Evolutionary conservation across 2,797 vertebrate genomes (phyloP).

Genomic region (Bufotes viridis): DNA sequence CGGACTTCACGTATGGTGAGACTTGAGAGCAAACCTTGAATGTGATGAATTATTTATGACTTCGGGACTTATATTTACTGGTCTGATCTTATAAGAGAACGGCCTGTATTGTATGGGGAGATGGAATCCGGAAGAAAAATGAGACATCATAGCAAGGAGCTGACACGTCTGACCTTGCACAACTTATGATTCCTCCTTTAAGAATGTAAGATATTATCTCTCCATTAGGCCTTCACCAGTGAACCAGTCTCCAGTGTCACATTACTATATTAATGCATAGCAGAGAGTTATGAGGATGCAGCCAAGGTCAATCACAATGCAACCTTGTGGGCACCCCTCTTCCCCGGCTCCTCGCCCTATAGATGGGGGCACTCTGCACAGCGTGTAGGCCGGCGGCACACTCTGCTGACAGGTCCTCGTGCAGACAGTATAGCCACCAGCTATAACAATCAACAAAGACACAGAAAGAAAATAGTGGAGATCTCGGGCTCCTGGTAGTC

Average conservation of each 20-base stretch:
- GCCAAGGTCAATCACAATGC: conserved; percentile 36
- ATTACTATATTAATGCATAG: conserved; percentile 34
- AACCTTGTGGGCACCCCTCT: conserved; percentile 20
- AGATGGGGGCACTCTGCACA: conserved; percentile 27
- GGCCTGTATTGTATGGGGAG: not conserved
- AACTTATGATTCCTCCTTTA: conserved; percentile 1
- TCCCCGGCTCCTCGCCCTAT: not conserved
- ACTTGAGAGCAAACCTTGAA: not conserved
- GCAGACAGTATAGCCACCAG: conserved; percentile 18
- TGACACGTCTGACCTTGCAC: conserved; percentile 14
- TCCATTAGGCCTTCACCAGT: conserved; percentile 16
- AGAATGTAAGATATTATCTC: conserved; percentile 22
- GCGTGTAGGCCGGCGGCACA: conserved; percentile 26
- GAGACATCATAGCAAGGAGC: not conserved
- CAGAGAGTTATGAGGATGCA: conserved; percentile 12
- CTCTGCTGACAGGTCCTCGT: conserved; percentile 17
- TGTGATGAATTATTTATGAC: not conserved
- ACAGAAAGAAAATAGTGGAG: not conserved
- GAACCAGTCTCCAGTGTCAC: conserved; percentile 30
- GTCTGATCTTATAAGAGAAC: not conserved
- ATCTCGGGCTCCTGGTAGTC: not conserved
- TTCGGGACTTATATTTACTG: not conserved
- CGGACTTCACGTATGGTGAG: not conserved
- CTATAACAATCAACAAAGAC: conserved; percentile 43
- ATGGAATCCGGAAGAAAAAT: conserved; percentile 2